Conservation (phyloP, 2,797 vertebrate genomes). For the Prunella strophiata region DNA sequence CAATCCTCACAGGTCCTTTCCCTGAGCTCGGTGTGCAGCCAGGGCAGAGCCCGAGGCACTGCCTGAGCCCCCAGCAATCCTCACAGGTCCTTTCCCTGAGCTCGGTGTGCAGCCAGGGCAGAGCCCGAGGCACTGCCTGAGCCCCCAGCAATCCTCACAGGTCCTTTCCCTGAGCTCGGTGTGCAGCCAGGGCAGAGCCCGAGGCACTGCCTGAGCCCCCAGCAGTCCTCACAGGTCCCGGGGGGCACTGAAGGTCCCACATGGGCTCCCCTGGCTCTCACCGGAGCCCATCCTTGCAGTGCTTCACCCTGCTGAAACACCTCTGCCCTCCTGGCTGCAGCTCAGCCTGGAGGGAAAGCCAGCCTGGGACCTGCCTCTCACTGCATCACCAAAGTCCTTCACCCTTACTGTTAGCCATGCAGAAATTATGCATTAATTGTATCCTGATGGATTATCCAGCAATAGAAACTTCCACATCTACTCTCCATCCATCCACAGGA, state of each 20-base stretch:
- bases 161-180: not conserved
- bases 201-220: not conserved
- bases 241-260: not conserved
- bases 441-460: not conserved
- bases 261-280: rapidly evolving
- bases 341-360: not conserved
- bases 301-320: not conserved
- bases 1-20: no score
- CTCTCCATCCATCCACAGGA: not conserved
- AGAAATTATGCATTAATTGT: not conserved
- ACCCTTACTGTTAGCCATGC: not conserved
- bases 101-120: not conserved
- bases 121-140: not conserved
- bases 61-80: not conserved
- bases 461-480: no score
- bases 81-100: not conserved
- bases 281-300: not conserved
- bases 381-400: not conserved
- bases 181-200: not conserved
- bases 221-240: not conserved
- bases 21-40: not conserved
- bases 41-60: not conserved
- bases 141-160: not conserved
- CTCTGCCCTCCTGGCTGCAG: not conserved
- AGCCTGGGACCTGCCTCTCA: no score